Evolutionary conservation across 2,888 invertebrate genomes (phyloP), one percentile per base, ranked within the genome.

Genomic region (Baronia brevicornis): DNA sequence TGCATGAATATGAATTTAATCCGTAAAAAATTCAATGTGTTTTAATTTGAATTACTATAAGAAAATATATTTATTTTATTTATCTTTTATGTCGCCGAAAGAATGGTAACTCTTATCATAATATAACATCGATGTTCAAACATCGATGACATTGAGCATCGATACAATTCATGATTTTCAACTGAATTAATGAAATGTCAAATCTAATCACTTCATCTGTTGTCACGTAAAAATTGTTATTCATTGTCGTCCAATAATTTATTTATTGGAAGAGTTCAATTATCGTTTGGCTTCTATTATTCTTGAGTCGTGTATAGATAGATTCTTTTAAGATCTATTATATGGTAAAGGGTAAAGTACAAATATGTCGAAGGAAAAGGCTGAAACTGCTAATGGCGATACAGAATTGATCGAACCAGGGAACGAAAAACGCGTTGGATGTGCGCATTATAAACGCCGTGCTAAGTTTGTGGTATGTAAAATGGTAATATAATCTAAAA

Each of bases 391-490:
- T 27, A 69, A 55, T 41, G 54, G 46, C 19, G 72, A 69, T 39
- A 51, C 48, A 15, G 38, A 41, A 32, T 59, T 48, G 33, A 40
- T 44, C 23, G 72, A 68, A 38, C 44, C 54, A 41, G 58, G 44
- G 35, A 53, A 48, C 43, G 79, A 79, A 55, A 84, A 87, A 68
- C 79, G 85, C 11, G 74, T 87, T 44, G 94, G 94, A 36, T 94
- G 94, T 75, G 88, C 89, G 49, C 94, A 94, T 79, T 94, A 94
- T 63, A 92, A 92, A 67, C 86, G 94, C 55, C 90, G 92, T 67
- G 93, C 93, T 27, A 93, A 93, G 82, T 92, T 94, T 77, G 92
- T 94, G 84, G 94, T 94, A 84, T 88, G 91, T 84, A 38, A 5
- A 22, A 34, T 30, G 20, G 22, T 10, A 28, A 12, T 10, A 32